Evolutionary conservation across 2,888 invertebrate species (phyloP), one percentile per base, ranked within the genome.

Genomic region (Parnassius apollo): DNA sequence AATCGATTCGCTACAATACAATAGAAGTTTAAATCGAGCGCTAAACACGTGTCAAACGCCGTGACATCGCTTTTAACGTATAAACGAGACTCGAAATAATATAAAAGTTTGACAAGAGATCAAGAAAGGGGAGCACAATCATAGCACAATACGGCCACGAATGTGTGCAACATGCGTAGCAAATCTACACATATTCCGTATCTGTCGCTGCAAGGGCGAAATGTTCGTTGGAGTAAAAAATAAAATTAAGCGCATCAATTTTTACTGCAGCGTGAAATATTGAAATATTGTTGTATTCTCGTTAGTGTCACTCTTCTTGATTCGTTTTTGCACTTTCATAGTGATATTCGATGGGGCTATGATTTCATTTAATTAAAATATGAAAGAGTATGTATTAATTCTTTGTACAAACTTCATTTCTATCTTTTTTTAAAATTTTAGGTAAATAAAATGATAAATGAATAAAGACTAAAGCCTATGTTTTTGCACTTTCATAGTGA

Each of bases 1-100:
- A 82, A 83, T 80, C 78, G 77, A 78, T 79, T 75, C 67, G 69
- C 73, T 76, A 90, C 89, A 89, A 89, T 80, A 73, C 89, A 89
- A 89, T 80, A 73, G 83, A 76, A 81, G 66, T 74, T 85, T 84
- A 85, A 88, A 83, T 86, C 82, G 82, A 79, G 84, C 83, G 79
- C 86, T 86, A 87, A 90, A 88, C 90, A 89, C 89, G 90, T 88
- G 91, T 90, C 91, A 88, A 86, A 81, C 78, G 76, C 79, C 77
- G 77, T 79, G 83, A 86, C 88, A 83, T 85, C 77, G 78, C 81
- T 77, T 85, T 80, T 80, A 80, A 81, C 78, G 78, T 83, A 78
- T 81, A 76, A 83, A 86, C 78, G 82, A 78, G 78, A 85, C 74
- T 79, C 73, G 82, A 80, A 82, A 86, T 83, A 86, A 85, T 82